Evolutionary conservation across 2,113 vertebrate genomes (phyloP).

Genomic region (Glareola pratincola): DNA sequence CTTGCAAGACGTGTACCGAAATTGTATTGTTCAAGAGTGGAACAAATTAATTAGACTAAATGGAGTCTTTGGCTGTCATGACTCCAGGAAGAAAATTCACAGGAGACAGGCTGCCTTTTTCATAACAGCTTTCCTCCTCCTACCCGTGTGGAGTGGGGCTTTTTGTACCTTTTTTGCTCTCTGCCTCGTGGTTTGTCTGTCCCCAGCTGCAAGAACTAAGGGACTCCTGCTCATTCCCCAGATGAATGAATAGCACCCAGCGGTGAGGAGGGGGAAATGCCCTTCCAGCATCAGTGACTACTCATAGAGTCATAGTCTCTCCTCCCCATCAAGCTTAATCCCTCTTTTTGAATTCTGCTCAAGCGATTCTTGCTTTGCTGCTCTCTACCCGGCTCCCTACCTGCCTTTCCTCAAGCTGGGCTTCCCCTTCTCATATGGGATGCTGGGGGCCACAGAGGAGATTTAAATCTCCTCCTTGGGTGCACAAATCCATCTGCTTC

Average conservation of each 20-base stretch:
- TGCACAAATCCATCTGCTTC: neutral
- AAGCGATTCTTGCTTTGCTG: neutral
- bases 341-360: neutral
- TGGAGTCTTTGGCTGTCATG: slow-evolving; percentile 8
- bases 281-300: neutral
- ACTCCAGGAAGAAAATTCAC: neutral
- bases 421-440: neutral
- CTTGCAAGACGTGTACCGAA: neutral
- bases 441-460: neutral
- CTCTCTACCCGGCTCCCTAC: neutral
- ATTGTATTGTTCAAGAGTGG: slow-evolving; percentile 33
- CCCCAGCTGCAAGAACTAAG: neutral
- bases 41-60: slow-evolving; percentile 49
- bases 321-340: neutral
- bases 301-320: neutral
- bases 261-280: neutral
- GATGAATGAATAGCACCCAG: neutral
- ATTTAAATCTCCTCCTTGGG: neutral
- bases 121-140: neutral
- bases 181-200: neutral
- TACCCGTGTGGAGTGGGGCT: neutral
- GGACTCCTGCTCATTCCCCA: neutral
- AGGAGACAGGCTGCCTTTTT: neutral
- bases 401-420: neutral
- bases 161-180: neutral